Evolutionary conservation across 2,797 vertebrate species (phyloP).

Genomic region (Mormyrus proboscirostris): DNA sequence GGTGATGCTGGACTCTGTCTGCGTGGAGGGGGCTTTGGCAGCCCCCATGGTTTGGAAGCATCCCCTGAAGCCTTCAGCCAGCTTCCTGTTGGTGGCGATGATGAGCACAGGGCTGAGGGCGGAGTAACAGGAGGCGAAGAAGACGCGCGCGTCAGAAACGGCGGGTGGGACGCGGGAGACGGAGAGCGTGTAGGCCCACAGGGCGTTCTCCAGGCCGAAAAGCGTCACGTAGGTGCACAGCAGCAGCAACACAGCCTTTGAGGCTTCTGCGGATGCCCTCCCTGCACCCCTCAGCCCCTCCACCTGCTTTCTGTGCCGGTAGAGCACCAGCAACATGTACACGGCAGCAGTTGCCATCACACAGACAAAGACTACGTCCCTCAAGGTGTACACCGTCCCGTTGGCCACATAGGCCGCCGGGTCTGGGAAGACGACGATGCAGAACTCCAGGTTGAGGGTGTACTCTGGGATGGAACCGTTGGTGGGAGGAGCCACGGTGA

Average conservation of each 20-base stretch:
- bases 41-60: neutral
- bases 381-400: slow-evolving; percentile 21
- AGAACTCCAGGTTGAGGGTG: slow-evolving; percentile 34
- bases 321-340: slow-evolving; percentile 33
- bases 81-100: slow-evolving; percentile 40
- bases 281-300: slow-evolving; percentile 17
- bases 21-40: neutral
- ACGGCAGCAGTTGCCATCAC: slow-evolving; percentile 28
- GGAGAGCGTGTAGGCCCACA: slow-evolving; percentile 35
- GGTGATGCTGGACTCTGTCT: neutral
- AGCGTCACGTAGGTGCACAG: slow-evolving; percentile 37
- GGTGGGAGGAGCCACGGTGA: slow-evolving; percentile 17
- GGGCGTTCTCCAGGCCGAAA: slow-evolving; percentile 38
- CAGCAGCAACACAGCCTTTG: slow-evolving; percentile 36
- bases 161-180: slow-evolving; percentile 11
- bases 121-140: slow-evolving; percentile 41
- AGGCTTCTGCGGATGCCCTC: slow-evolving; percentile 15
- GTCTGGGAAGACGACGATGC: slow-evolving; percentile 35
- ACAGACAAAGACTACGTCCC: slow-evolving; percentile 33
- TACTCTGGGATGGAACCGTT: slow-evolving; percentile 28
- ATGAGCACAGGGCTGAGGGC: slow-evolving; percentile 40
- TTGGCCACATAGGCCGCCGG: slow-evolving; percentile 15
- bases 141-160: slow-evolving; percentile 25
- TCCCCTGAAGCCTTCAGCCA: slow-evolving; percentile 19
- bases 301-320: slow-evolving; percentile 29